These are phyloP conservation scores for Allygus modestus DNA, from an alignment of 2,888 invertebrate species.

Conservation along the genomic window DNA sequence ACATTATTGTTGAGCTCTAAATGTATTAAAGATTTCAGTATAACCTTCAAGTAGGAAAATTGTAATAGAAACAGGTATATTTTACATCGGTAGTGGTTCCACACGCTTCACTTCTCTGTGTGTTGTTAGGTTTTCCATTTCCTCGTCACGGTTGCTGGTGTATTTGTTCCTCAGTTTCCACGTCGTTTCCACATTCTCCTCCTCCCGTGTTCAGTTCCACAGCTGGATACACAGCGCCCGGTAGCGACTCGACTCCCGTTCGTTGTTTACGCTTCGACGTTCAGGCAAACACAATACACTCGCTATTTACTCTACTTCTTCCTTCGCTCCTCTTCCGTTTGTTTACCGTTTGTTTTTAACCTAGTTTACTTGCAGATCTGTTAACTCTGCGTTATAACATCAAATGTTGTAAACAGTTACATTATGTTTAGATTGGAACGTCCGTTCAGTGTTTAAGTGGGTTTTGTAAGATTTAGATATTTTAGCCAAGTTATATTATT, in stretches of 20 bases:
- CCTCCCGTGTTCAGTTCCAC: neutral
- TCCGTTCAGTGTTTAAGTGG: neutral
- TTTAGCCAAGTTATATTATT: no score
- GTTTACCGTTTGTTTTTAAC: slow-evolving; percentile 28
- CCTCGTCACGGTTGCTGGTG: neutral
- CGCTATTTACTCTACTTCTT: slow-evolving; percentile 8
- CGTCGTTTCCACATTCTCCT: neutral
- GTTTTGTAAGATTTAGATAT: no score
- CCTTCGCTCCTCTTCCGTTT: neutral
- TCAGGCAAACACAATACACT: neutral
- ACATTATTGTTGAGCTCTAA: no score
- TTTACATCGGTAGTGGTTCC: no score
- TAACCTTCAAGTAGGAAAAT: no score
- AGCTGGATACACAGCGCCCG: neutral
- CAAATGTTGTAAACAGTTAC: slow-evolving; percentile 3
- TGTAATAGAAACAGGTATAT: no score
- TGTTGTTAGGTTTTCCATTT: neutral
- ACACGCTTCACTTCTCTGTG: neutral
- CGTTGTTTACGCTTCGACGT: neutral
- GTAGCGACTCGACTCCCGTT: neutral
- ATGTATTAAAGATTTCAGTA: no score
- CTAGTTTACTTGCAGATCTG: neutral
- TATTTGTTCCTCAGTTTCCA: neutral
- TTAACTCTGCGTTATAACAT: neutral
- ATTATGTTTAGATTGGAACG: neutral